Percentiles rank a stretch among this genome's conserved stretches.
These are phyloP conservation scores for Montipora capricornis DNA, from an alignment of 64 coral and sea anemone species.

Conservation along the genomic window DNA sequence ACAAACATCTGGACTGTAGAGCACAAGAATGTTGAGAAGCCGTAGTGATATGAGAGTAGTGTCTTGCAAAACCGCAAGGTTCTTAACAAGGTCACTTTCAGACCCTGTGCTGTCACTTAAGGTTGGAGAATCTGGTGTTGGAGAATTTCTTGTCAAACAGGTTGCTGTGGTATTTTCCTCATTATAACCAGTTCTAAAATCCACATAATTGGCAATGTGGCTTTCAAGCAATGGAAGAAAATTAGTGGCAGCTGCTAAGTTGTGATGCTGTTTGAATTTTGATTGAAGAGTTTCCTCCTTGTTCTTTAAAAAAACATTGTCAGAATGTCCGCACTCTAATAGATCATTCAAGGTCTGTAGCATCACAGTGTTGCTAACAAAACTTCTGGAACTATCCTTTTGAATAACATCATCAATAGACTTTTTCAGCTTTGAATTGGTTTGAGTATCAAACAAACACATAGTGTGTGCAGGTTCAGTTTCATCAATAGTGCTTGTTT, in stretches of 20 bases:
- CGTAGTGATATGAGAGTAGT: conserved; percentile 17
- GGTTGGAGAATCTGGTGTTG: conserved; percentile 19
- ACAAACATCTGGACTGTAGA: conserved; percentile 48
- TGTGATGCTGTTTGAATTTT: background rate
- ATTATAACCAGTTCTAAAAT: conserved; percentile 35
- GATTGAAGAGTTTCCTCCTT: background rate
- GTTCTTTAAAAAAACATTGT: background rate
- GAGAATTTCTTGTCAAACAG: conserved; percentile 18
- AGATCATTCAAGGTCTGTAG: conserved; percentile 21
- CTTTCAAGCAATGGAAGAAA: conserved; percentile 57
- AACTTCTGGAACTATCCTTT: background rate
- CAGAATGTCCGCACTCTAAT: background rate
- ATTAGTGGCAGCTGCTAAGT: conserved; percentile 1
- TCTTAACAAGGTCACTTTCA: conserved; percentile 28
- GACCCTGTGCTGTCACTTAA: background rate
- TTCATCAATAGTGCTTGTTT: background rate
- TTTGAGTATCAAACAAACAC: conserved; percentile 29
- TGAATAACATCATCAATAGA: background rate
- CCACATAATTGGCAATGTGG: conserved; percentile 39
- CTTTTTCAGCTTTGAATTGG: conserved; percentile 1
- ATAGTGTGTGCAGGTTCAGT: conserved; percentile 13
- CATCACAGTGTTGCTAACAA: background rate
- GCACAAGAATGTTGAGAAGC: conserved; percentile 54
- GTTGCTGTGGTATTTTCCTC: conserved; percentile 51
- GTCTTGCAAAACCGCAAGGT: conserved; percentile 3